Evolutionary conservation across 2,797 vertebrate species (phyloP).

Genomic region (Argyrosomus regius): DNA sequence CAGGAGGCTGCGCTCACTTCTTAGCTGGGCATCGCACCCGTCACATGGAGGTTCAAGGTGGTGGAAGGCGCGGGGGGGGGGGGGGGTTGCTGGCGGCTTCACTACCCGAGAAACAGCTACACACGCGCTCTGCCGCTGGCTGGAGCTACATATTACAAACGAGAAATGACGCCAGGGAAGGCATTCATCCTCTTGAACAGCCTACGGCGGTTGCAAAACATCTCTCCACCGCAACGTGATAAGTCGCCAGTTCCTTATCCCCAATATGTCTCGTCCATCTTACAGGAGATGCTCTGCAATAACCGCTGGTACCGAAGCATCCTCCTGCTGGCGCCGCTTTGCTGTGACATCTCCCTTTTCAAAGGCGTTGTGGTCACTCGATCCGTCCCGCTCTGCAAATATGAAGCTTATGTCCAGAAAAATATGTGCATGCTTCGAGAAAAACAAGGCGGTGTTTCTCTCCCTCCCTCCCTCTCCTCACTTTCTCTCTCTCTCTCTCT

Average conservation of each 20-base stretch:
- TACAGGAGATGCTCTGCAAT: constrained; percentile 44
- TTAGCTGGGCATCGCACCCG: constrained; percentile 35
- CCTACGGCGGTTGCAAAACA: constrained; percentile 57
- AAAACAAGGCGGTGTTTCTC: constrained; percentile 67
- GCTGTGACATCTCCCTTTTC: constrained; percentile 61
- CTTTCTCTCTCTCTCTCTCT: constrained; percentile 8
- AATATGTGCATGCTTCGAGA: constrained; percentile 64
- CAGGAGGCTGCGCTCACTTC: constrained; percentile 54
- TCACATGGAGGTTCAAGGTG: constrained; percentile 59
- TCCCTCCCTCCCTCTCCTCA: constrained; percentile 12
- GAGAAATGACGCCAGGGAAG: constrained; percentile 50
- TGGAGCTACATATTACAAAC: constrained; percentile 60
- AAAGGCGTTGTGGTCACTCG: constrained; percentile 60
- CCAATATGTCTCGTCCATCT: constrained; percentile 63
- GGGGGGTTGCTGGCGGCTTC: constrained; percentile 10
- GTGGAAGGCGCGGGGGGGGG: background rate
- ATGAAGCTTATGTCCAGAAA: constrained; percentile 53
- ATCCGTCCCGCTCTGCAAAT: constrained; percentile 60
- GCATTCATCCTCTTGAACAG: constrained; percentile 41
- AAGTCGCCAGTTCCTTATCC: constrained; percentile 61
- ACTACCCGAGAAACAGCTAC: constrained; percentile 40
- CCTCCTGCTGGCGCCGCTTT: constrained; percentile 30
- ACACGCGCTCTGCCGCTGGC: constrained; percentile 39
- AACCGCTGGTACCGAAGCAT: constrained; percentile 37
- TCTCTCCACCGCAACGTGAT: constrained; percentile 58